Evolutionary conservation across 2,797 vertebrate genomes (phyloP).

Genomic region (Thamnophis elegans): DNA sequence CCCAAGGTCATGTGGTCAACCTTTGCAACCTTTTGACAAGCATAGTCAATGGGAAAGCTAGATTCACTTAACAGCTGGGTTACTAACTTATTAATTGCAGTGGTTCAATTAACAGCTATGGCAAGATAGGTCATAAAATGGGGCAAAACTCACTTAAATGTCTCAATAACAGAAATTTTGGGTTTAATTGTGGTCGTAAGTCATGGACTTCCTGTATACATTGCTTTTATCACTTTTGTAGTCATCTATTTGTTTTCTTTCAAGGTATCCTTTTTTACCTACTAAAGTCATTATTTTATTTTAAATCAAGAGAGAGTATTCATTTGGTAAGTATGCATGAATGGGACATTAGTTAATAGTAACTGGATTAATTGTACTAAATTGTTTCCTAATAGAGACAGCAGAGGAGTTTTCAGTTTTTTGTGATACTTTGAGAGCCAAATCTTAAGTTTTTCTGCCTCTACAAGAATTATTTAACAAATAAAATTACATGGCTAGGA

Average conservation of each 20-base stretch:
- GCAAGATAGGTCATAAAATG: too few relatives aligned
- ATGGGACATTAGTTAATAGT: not conserved
- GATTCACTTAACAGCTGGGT: too few relatives aligned
- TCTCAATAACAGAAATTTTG: too few relatives aligned
- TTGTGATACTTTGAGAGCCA: not conserved
- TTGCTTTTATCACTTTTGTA: not conserved
- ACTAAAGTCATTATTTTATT: not conserved
- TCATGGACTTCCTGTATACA: too few relatives aligned
- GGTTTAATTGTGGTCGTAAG: too few relatives aligned
- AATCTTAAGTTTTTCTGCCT: not conserved
- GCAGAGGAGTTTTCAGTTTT: not conserved
- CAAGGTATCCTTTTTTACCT: not conserved
- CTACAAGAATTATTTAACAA: not conserved
- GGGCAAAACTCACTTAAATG: too few relatives aligned
- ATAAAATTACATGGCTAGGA: not conserved
- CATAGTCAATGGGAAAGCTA: too few relatives aligned
- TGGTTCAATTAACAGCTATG: too few relatives aligned
- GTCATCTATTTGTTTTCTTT: not conserved
- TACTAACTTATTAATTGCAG: too few relatives aligned
- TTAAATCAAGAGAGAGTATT: not conserved
- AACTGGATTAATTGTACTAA: not conserved
- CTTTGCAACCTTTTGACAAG: too few relatives aligned
- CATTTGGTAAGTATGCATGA: not conserved
- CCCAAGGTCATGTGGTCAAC: not conserved
- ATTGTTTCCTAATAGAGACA: not conserved